Percentiles rank a stretch among this genome's conserved stretches.
phyloP scores from a whole-genome alignment of 2,797 vertebrate species.

The Alca torda region DNA sequence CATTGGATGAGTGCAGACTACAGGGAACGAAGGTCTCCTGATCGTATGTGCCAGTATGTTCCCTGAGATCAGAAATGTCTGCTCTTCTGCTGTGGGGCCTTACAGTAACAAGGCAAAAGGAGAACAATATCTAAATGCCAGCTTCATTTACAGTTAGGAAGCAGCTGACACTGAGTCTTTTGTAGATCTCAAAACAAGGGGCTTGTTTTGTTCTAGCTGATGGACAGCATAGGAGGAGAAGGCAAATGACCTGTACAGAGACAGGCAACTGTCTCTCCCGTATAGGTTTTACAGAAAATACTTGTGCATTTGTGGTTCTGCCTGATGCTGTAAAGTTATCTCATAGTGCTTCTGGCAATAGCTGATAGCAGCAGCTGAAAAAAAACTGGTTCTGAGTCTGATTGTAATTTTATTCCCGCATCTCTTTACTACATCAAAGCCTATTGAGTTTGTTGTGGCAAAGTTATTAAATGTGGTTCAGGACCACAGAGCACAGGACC shows the following conservation, averaged over 20 bases:
- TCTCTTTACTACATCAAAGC: not conserved
- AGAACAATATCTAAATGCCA: not conserved
- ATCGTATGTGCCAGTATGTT: not conserved
- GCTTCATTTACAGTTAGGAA: not conserved
- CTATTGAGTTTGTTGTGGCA: not conserved
- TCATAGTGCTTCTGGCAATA: not conserved
- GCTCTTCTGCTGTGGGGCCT: not conserved
- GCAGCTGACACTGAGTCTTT: not conserved
- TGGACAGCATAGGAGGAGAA: not conserved
- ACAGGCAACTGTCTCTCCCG: not conserved
- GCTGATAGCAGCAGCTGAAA: not conserved
- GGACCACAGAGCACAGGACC: not conserved
- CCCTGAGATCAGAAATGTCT: not conserved
- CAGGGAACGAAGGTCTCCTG: not conserved
- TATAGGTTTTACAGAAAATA: not conserved
- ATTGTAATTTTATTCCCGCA: not conserved
- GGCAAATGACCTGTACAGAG: not conserved
- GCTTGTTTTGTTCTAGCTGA: not conserved
- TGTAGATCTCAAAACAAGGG: not conserved
- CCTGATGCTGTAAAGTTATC: not conserved
- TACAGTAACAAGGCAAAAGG: not conserved
- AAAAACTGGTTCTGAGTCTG: not conserved
- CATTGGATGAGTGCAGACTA: not conserved
- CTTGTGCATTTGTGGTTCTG: not conserved
- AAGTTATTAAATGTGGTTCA: not conserved